Evolutionary conservation across 1,140 invertebrate species (phyloP), one percentile per base, ranked within the genome.

Genomic region (Agrilus planipennis): DNA sequence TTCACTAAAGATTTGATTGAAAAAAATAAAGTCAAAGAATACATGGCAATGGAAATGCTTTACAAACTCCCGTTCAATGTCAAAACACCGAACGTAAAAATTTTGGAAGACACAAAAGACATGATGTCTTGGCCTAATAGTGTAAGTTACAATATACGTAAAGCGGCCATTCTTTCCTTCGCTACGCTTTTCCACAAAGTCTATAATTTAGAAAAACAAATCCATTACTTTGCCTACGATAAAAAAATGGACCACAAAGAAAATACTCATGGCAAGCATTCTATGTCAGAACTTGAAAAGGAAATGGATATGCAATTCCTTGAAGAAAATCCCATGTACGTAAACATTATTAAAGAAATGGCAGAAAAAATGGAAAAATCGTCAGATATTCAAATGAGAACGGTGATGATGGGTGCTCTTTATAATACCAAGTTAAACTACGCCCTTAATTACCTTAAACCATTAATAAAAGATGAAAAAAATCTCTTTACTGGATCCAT

Each of bases 1-100:
- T 64, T 68, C 34, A 58, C 58, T 9, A 46, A 53, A 29, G 52
- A 64, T 20, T 18, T 67, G 1, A 51, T 68, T 14, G 46, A 40
- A 9, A 47, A 55, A 2, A 50, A 56, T 10, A 52, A 51, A 28
- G 39, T 66, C 2, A 35, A 52, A 2, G 50, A 58, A 16, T 4
- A 38, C 3, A 34, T 41, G 0, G 55, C 57, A 1, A 20, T 63
- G 2, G 12, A 42, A 16, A 57, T 68, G 50, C 45, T 69, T 6
- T 15, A 41, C 9, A 56, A 58, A 31, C 41, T 70, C 16, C 55
- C 67, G 16, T 50, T 58, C 36, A 52, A 62, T 40, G 51, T 67
- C 2, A 51, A 49, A 25, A 37, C 47, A 38, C 60, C 64, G 0
- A 51, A 46, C 9, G 55, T 61, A 39, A 35, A 55, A 40, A 37